Percentiles rank a stretch among this genome's conserved stretches.
Conservation (phyloP, 2,888 invertebrate species). For the Tinea trinotella region DNA sequence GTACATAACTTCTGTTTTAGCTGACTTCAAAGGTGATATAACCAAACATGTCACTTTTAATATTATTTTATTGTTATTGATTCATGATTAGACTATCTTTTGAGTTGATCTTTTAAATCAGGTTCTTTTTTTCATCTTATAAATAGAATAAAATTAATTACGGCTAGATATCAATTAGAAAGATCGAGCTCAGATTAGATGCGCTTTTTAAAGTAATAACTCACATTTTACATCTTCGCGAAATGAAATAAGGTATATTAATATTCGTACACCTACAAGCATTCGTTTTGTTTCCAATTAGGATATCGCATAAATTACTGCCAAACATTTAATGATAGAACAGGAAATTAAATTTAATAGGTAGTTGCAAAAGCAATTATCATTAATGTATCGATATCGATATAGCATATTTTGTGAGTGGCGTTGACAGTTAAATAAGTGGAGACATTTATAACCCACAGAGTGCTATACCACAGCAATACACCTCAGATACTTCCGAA, state of each 20-base stretch:
- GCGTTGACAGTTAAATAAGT: constrained; percentile 17
- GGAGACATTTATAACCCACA: constrained; percentile 16
- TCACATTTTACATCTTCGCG: constrained; percentile 3
- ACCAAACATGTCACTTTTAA: constrained; percentile 1
- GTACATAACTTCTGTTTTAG: constrained; percentile 19
- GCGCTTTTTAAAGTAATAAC: constrained; percentile 4
- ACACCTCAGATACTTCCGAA: not conserved
- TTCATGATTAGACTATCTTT: not conserved
- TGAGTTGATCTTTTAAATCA: not conserved
- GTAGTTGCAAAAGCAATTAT: constrained; percentile 18
- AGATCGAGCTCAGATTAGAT: constrained; percentile 2
- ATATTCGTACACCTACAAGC: not conserved
- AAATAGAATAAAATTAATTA: constrained; percentile 8
- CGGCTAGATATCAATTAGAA: constrained; percentile 2
- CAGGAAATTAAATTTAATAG: constrained; percentile 18
- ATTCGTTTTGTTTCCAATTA: constrained; percentile 15
- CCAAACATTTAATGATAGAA: constrained; percentile 16
- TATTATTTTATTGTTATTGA: not conserved
- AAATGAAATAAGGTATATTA: not conserved
- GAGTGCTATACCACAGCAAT: not conserved
- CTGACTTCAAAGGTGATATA: not conserved
- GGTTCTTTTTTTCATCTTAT: not conserved
- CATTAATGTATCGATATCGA: constrained; percentile 11
- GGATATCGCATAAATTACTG: constrained; percentile 16
- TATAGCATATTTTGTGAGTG: constrained; percentile 17